Percentiles rank a stretch among this genome's conserved stretches.
phyloP scores from a whole-genome alignment of 2,888 invertebrate species.

The Aplocera efformata region DNA sequence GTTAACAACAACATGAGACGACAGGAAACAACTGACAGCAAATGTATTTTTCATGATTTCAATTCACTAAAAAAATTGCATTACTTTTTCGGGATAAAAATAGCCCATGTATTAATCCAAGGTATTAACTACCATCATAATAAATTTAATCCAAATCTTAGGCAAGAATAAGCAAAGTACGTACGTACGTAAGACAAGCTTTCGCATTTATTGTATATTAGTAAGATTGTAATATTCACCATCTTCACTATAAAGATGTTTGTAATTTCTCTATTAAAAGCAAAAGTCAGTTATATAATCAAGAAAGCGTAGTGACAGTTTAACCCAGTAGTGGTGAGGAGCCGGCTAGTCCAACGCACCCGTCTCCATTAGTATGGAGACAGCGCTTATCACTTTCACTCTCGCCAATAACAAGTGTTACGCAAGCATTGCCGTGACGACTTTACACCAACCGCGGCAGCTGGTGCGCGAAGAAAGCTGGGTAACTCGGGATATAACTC shows the following conservation, averaged over 20 bases:
- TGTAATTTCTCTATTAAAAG: constrained; percentile 44
- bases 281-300: constrained; percentile 60
- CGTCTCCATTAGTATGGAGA: constrained; percentile 75
- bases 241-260: constrained; percentile 13
- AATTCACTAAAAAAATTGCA: no score
- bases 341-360: constrained; percentile 51
- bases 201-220: no score
- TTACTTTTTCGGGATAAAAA: no score
- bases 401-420: constrained; percentile 73
- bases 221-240: constrained; percentile 12
- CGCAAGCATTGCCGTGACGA: constrained; percentile 56
- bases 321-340: constrained; percentile 57
- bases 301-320: constrained; percentile 66
- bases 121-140: no score
- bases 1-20: no score
- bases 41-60: no score
- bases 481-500: constrained; percentile 27
- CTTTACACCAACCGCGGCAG: constrained; percentile 58
- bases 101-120: no score
- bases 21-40: no score
- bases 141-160: no score
- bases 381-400: constrained; percentile 75
- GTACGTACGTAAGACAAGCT: no score
- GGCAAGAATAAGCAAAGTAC: no score
- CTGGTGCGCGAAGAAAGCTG: constrained; percentile 37